These are phyloP conservation scores for Hucho hucho DNA, from an alignment of 2,113 vertebrate genomes.

Conservation along the genomic window DNA sequence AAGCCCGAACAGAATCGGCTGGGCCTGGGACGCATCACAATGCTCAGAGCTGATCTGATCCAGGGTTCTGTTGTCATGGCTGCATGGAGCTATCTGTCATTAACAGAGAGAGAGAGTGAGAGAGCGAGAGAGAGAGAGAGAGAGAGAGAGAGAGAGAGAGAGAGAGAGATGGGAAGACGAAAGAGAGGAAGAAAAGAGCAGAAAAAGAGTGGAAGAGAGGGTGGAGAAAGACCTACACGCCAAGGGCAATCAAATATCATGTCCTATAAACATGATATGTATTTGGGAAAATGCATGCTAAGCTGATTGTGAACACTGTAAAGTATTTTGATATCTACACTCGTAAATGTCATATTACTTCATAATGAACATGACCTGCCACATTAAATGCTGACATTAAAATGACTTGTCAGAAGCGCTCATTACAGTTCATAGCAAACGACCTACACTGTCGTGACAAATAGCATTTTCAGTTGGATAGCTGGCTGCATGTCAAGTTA, in stretches of 20 bases:
- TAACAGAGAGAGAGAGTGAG: constrained; percentile 23
- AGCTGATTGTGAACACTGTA: no score
- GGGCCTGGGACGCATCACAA: constrained; percentile 22
- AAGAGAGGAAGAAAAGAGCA: neutral
- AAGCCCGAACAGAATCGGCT: constrained; percentile 34
- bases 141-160: neutral
- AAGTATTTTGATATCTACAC: constrained; percentile 20
- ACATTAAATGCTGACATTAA: constrained; percentile 44
- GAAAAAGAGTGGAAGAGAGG: neutral
- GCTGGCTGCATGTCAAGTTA: constrained; percentile 56
- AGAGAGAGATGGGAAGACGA: constrained; percentile 11
- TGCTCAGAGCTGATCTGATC: constrained; percentile 37
- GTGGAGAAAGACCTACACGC: neutral
- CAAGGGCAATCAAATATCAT: neutral
- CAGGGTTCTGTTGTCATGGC: constrained; percentile 49
- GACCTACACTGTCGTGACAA: constrained; percentile 38
- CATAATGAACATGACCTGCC: constrained; percentile 24
- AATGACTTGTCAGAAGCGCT: constrained; percentile 55
- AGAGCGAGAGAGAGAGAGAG: constrained; percentile 15
- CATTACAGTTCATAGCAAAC: constrained; percentile 54
- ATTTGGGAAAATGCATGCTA: no score
- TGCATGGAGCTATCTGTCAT: constrained; percentile 57
- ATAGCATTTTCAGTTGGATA: constrained; percentile 46
- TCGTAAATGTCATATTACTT: constrained; percentile 40
- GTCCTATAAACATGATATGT: no score